phyloP scores from a whole-genome alignment of 2,888 invertebrate species.

The Rapana venosa region DNA sequence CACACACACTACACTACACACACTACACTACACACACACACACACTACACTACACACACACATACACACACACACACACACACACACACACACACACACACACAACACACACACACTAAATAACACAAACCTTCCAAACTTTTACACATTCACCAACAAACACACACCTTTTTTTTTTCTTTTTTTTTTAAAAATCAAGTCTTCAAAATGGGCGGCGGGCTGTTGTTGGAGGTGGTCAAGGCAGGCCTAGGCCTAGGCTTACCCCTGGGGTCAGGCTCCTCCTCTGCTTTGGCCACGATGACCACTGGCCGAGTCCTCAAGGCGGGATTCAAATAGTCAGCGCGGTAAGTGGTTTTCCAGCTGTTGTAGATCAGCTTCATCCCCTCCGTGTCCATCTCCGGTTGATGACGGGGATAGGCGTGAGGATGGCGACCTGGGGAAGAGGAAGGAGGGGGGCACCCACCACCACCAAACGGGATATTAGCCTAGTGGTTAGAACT shows the following conservation, averaged over 20 bases:
- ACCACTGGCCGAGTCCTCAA: slow-evolving; percentile 60
- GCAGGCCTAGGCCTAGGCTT: no score
- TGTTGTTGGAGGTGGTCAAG: no score
- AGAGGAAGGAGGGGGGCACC: no score
- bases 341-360: slow-evolving; percentile 74
- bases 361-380: slow-evolving; percentile 71
- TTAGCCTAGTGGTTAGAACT: no score
- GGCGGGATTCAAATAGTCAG: slow-evolving; percentile 71
- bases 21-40: no score
- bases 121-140: neutral
- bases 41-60: neutral
- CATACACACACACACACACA: no score
- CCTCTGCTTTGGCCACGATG: neutral
- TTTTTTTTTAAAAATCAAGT: no score
- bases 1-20: no score
- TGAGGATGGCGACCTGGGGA: slow-evolving; percentile 68
- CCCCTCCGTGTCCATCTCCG: slow-evolving; percentile 69
- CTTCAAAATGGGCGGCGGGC: no score
- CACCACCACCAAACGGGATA: no score
- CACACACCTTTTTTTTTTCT: no score
- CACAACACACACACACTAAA: neutral
- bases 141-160: neutral
- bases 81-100: neutral
- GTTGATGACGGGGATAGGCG: slow-evolving; percentile 75
- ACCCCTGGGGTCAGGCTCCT: no score